Evolutionary conservation across 2,797 vertebrate species (phyloP).

Genomic region (Parauchenoglanis ngamensis): DNA sequence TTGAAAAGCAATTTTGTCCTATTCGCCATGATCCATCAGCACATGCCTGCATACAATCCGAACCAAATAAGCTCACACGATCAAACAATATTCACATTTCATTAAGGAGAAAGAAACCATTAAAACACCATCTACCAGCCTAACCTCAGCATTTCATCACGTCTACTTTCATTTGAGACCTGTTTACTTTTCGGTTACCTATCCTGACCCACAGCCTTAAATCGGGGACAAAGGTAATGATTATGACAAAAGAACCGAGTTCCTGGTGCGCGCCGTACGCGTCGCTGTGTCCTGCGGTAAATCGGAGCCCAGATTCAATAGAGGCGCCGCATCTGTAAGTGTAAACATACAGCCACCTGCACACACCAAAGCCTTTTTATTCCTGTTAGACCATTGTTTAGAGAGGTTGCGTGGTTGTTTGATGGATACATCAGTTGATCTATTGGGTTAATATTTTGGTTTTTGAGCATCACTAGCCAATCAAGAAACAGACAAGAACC

Average conservation of each 20-base stretch:
- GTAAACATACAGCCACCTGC: not conserved
- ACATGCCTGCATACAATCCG: slow-evolving; percentile 6
- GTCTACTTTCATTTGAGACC: not conserved
- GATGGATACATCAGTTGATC: not conserved
- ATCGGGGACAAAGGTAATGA: not conserved
- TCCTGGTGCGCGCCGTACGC: not conserved
- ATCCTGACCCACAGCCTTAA: not conserved
- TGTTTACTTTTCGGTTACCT: slow-evolving; percentile 26
- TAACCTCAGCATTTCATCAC: not conserved
- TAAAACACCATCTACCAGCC: not conserved
- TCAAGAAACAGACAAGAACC: not conserved
- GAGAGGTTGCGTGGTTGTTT: not conserved
- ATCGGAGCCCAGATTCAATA: not conserved
- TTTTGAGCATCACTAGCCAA: not conserved
- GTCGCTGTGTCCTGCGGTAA: not conserved
- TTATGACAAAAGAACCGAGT: slow-evolving; percentile 15
- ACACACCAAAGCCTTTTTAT: not conserved
- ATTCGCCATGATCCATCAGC: slow-evolving; percentile 16
- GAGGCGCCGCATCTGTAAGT: not conserved
- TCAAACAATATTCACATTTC: slow-evolving; percentile 11
- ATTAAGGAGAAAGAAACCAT: not conserved
- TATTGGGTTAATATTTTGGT: not conserved
- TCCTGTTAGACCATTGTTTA: not conserved
- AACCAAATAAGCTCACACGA: not conserved
- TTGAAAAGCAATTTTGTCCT: slow-evolving; percentile 12